A percentile compares a stretch with the other conserved stretches of the same genome.
Conservation (phyloP, 2,888 invertebrate species). For the Neria commutata region DNA sequence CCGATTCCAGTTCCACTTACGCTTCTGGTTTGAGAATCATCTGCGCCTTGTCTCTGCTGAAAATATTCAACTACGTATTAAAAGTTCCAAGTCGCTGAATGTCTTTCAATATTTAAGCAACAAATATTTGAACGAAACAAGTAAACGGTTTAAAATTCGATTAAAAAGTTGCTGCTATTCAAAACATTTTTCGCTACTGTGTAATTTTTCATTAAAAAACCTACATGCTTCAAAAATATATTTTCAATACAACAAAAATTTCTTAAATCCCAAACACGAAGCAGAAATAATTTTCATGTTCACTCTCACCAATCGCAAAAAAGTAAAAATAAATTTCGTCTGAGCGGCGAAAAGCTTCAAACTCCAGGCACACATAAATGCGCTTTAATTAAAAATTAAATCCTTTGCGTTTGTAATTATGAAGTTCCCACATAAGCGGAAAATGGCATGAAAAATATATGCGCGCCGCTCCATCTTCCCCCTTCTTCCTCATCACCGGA, state of each 20-base stretch:
- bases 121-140: too few relatives aligned
- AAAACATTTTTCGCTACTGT: too few relatives aligned
- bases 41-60: too few relatives aligned
- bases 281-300: too few relatives aligned
- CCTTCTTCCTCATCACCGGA: not conserved
- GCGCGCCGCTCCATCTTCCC: conserved; percentile 3
- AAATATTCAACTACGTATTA: too few relatives aligned
- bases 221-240: not conserved
- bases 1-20: too few relatives aligned
- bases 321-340: not conserved
- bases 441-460: not conserved
- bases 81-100: too few relatives aligned
- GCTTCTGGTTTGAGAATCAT: too few relatives aligned
- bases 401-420: conserved; percentile 42
- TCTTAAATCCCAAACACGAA: too few relatives aligned
- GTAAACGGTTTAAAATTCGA: too few relatives aligned
- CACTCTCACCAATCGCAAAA: not conserved
- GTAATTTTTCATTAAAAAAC: not conserved
- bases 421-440: conserved; percentile 39
- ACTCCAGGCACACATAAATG: conserved; percentile 24
- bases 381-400: conserved; percentile 48
- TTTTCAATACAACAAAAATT: not conserved
- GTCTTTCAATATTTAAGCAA: too few relatives aligned
- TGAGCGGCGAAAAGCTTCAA: not conserved
- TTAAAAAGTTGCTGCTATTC: too few relatives aligned